Evolutionary conservation across 2,888 invertebrate genomes (phyloP).

Genomic region (Melanostoma scalare): DNA sequence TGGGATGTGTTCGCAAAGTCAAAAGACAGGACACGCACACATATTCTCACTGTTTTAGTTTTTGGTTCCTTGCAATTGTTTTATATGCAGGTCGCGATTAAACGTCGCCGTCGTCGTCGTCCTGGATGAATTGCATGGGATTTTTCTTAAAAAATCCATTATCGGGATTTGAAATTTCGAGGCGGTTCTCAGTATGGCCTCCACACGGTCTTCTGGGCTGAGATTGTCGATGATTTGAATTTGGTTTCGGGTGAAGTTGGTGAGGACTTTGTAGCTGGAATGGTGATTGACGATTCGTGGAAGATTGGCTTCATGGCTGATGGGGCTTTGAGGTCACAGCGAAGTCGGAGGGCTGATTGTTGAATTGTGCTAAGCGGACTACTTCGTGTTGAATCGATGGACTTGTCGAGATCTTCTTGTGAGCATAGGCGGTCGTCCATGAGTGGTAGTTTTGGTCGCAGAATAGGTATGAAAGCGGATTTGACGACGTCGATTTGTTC

Average conservation of each 20-base stretch:
- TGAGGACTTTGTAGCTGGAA: conserved; percentile 40
- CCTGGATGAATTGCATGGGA: conserved; percentile 47
- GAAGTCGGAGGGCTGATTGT: conserved; percentile 84
- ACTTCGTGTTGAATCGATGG: conserved; percentile 78
- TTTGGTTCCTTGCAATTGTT: conserved; percentile 4
- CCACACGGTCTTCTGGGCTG: conserved; percentile 88
- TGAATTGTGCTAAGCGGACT: conserved; percentile 78
- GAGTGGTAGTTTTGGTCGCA: conserved; percentile 81
- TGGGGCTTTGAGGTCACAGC: conserved; percentile 85
- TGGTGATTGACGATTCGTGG: conserved; percentile 82
- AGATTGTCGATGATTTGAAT: conserved; percentile 83
- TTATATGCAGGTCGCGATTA: neutral
- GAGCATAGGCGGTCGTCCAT: conserved; percentile 78
- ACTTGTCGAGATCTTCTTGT: conserved; percentile 78
- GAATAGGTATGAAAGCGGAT: conserved; percentile 88
- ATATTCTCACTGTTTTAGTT: conserved; percentile 2
- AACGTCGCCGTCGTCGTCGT: conserved; percentile 4
- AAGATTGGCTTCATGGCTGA: conserved; percentile 83
- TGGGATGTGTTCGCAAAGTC: conserved; percentile 54
- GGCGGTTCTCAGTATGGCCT: conserved; percentile 85
- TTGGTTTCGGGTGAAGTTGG: conserved; percentile 81
- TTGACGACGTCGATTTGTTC: conserved; percentile 90
- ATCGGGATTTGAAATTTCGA: conserved; percentile 30
- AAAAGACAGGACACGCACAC: conserved; percentile 3
- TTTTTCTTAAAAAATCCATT: conserved; percentile 63